phyloP scores from a whole-genome alignment of 2,113 vertebrate genomes.

The Turdus rufiventris region DNA sequence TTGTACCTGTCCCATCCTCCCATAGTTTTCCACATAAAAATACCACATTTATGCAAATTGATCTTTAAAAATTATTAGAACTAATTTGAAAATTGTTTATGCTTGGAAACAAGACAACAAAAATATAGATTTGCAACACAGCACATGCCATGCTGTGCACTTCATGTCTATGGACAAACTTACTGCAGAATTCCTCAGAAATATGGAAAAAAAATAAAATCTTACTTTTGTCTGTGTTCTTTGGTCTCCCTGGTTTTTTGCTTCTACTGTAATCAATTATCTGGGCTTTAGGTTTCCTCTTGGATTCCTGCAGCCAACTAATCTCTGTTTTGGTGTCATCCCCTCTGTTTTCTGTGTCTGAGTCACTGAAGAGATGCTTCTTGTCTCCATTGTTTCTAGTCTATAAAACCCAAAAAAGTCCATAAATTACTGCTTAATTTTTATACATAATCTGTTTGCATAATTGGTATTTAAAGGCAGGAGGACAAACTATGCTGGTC shows the following conservation, averaged over 20 bases:
- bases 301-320: constrained; percentile 85
- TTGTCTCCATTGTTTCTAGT: constrained; percentile 54
- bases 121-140: neutral
- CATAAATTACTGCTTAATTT: neutral
- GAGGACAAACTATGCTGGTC: neutral
- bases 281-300: constrained; percentile 77
- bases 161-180: neutral
- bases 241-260: constrained; percentile 33
- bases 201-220: neutral
- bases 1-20: neutral
- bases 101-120: neutral
- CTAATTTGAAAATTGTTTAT: neutral
- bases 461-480: neutral
- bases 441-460: neutral
- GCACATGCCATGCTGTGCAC: neutral
- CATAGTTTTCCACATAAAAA: neutral
- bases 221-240: constrained; percentile 60
- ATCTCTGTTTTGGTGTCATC: constrained; percentile 78
- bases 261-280: constrained; percentile 80
- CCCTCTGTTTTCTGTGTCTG: constrained; percentile 79
- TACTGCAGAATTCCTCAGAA: neutral
- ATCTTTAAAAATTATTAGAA: neutral
- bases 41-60: neutral
- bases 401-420: constrained; percentile 11
- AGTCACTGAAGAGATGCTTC: constrained; percentile 88